Conservation (phyloP, 2,113 vertebrate genomes). For the Ahaetulla prasina region DNA sequence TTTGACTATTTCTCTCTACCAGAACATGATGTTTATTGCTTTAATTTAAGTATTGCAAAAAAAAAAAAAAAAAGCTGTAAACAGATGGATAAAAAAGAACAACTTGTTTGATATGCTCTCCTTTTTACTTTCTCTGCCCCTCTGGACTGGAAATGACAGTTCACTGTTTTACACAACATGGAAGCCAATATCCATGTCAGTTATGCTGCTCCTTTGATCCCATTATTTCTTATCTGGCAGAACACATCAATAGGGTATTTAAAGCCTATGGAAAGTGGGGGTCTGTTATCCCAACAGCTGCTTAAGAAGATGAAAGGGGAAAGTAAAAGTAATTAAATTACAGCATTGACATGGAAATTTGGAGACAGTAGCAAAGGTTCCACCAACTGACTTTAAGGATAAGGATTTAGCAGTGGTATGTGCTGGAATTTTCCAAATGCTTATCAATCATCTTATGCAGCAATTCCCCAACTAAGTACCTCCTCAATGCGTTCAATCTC, state of each 20-base stretch:
- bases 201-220: constrained; percentile 3
- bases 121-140: not conserved
- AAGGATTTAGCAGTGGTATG: not conserved
- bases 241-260: not conserved
- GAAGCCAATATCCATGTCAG: constrained; percentile 17
- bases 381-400: not conserved
- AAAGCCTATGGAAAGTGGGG: constrained; percentile 5
- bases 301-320: constrained; percentile 20
- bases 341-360: not conserved
- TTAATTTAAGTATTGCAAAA: constrained; percentile 20
- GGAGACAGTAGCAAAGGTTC: not conserved
- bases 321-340: not conserved
- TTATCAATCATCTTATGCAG: not conserved
- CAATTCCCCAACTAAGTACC: not conserved
- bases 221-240: not conserved
- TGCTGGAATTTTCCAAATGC: not conserved
- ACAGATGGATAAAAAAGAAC: not conserved
- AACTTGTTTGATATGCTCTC: not conserved
- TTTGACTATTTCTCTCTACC: not conserved
- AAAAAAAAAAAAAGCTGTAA: not conserved
- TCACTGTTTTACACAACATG: not conserved
- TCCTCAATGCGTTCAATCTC: not conserved
- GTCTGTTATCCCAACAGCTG: constrained; percentile 19
- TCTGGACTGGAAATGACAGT: not conserved
- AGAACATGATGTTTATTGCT: not conserved